Evolutionary conservation across 2,888 invertebrate species (phyloP).

Genomic region (Cyclophora albipunctata): DNA sequence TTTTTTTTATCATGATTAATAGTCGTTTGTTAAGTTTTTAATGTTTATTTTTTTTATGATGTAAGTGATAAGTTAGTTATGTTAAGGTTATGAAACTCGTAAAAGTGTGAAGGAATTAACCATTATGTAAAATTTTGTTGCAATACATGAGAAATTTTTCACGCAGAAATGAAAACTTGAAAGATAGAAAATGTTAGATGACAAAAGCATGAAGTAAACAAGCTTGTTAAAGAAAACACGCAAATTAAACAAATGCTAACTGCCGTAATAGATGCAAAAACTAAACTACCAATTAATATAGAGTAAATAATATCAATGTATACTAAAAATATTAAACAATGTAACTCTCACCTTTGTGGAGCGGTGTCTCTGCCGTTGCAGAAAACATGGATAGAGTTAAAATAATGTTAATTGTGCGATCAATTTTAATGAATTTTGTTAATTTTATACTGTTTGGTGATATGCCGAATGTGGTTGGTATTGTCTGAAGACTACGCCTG

Average conservation of each 20-base stretch:
- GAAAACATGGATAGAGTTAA: slow-evolving; percentile 51
- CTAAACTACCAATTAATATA: slow-evolving; percentile 10
- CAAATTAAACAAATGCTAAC: slow-evolving; percentile 1
- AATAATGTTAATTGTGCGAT: slow-evolving; percentile 44
- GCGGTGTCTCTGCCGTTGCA: slow-evolving; percentile 50
- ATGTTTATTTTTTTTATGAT: too few relatives aligned
- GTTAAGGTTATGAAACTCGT: too few relatives aligned
- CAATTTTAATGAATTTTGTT: slow-evolving; percentile 45
- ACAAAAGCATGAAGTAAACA: not conserved
- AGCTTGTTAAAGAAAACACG: not conserved
- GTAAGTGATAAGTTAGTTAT: too few relatives aligned
- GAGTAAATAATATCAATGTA: slow-evolving; percentile 13
- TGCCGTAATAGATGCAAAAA: not conserved
- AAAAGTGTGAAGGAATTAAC: too few relatives aligned
- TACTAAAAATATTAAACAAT: not conserved
- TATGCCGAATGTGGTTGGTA: slow-evolving; percentile 12
- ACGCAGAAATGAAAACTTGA: too few relatives aligned
- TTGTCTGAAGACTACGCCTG: slow-evolving; percentile 41
- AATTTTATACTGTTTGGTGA: slow-evolving; percentile 29
- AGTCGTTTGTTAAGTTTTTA: too few relatives aligned
- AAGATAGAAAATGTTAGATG: too few relatives aligned
- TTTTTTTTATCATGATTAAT: too few relatives aligned
- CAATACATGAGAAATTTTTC: too few relatives aligned
- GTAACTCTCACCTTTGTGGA: slow-evolving; percentile 42
- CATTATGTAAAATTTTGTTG: too few relatives aligned